Conservation (phyloP, 2,888 invertebrate genomes). For the Drosophila merina region DNA sequence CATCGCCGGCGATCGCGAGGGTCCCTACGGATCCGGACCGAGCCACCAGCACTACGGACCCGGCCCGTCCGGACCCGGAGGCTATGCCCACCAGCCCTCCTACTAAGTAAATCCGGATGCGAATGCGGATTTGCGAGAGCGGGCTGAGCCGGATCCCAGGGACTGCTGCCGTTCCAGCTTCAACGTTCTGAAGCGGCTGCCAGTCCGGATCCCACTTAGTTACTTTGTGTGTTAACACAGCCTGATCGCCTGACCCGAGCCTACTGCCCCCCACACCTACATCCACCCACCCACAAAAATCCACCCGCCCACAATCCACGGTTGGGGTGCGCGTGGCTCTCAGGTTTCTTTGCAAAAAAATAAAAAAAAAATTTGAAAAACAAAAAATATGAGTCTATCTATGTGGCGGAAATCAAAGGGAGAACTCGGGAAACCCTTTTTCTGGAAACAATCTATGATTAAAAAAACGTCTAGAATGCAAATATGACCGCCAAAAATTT, state of each 20-base stretch:
- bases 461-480: too few relatives aligned
- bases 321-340: slow-evolving; percentile 38
- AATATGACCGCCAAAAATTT: not conserved
- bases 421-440: too few relatives aligned
- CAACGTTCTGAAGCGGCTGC: slow-evolving; percentile 36
- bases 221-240: slow-evolving; percentile 54
- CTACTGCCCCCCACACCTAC: slow-evolving; percentile 10
- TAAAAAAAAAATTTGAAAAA: slow-evolving; percentile 62
- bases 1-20: slow-evolving; percentile 66
- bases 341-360: slow-evolving; percentile 69
- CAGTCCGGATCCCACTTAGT: slow-evolving; percentile 51
- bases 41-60: slow-evolving; percentile 43
- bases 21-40: slow-evolving; percentile 49
- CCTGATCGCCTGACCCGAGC: slow-evolving; percentile 35
- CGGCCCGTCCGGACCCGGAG: slow-evolving; percentile 48
- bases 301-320: slow-evolving; percentile 16
- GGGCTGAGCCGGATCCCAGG: slow-evolving; percentile 10
- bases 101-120: slow-evolving; percentile 47
- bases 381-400: not conserved
- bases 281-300: slow-evolving; percentile 16
- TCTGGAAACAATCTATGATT: too few relatives aligned
- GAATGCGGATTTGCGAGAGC: slow-evolving; percentile 15
- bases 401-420: too few relatives aligned
- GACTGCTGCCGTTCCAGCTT: slow-evolving; percentile 23
- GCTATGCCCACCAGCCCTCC: slow-evolving; percentile 48